These are phyloP conservation scores for Cosmopolites sordidus DNA, from an alignment of 2,888 invertebrate species.

Conservation along the genomic window DNA sequence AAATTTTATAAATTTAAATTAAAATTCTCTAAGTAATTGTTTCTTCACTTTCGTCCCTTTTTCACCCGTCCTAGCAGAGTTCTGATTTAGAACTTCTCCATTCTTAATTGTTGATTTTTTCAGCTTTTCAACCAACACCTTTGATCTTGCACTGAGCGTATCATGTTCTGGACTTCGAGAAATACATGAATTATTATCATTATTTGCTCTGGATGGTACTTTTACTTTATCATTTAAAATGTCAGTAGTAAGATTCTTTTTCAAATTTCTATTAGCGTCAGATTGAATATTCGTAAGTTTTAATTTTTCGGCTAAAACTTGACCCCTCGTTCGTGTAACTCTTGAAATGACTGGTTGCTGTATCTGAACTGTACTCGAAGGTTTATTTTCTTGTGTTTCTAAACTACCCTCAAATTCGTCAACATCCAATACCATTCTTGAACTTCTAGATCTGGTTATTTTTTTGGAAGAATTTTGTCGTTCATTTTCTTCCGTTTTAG, in stretches of 20 bases:
- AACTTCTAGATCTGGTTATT: not conserved
- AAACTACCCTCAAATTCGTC: too few species aligned
- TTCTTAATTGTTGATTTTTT: constrained; percentile 12
- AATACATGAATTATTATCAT: constrained; percentile 1
- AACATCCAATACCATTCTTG: too few species aligned
- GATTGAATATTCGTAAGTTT: not conserved
- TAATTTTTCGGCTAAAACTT: constrained; percentile 8
- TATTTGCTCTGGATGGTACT: not conserved
- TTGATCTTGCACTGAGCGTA: constrained; percentile 15
- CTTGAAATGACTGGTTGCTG: constrained; percentile 1
- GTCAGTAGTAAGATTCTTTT: too few species aligned
- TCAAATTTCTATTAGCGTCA: too few species aligned
- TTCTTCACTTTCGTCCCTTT: too few species aligned
- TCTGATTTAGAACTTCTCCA: not conserved
- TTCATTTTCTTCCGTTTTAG: not conserved
- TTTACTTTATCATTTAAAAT: too few species aligned
- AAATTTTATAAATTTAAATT: too few species aligned
- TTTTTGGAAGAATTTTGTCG: not conserved
- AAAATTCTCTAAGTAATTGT: too few species aligned
- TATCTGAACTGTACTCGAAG: not conserved
- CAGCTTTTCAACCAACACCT: constrained; percentile 24
- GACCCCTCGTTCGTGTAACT: constrained; percentile 10
- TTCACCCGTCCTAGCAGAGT: too few species aligned
- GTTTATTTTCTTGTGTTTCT: not conserved
- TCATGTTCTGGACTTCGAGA: constrained; percentile 6